Evolutionary conservation across 1,140 invertebrate species (phyloP), one percentile per base, ranked within the genome.

Genomic region (Heterodera schachtii): DNA sequence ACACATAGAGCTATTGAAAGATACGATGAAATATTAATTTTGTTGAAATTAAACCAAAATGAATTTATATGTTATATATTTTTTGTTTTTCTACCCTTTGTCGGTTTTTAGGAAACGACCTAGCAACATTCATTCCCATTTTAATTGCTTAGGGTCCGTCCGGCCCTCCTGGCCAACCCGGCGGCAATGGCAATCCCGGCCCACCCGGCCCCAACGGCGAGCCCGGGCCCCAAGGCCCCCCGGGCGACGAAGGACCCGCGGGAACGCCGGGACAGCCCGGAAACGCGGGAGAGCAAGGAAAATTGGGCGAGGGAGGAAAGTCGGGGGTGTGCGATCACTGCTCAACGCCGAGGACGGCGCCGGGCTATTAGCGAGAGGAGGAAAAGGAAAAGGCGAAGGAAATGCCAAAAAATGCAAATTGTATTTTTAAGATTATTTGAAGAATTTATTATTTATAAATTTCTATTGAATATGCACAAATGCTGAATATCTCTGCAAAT

Each of bases 201-300:
- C 21, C 31, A 57, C 75, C 79, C 31, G 79, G 79, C 16, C 60
- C 73, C 9, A 60, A 75, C 16, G 44, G 80, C 49, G 43, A 81
- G 60, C n/a, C 43, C 78, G 43, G 78, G 77, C 21, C 73, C 81
- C 47, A 76, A 31, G 47, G 76, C 73, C 21, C 49, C 43, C 19
- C 47, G 47, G 76, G 13, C 57, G 16, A 64, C 49, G 66, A 79
- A 69, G 31, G 44, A 47, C 49, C 57, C 21, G 16, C 21, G 16
- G 67, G 31, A 57, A 46, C 66, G 21, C 60, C 60, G 5, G 43
- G 6, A 52, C 49, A 52, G 44, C 69, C 69, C 8, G 41, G 66
- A 16, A 79, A 75, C 31, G 66, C 76, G 44, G 79, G 79, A 21
- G 79, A 80, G 8, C 70, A 80, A 73, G 79, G 75, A 43, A 52